Evolutionary conservation across 2,113 vertebrate genomes (phyloP).

Genomic region (Indri indri): DNA sequence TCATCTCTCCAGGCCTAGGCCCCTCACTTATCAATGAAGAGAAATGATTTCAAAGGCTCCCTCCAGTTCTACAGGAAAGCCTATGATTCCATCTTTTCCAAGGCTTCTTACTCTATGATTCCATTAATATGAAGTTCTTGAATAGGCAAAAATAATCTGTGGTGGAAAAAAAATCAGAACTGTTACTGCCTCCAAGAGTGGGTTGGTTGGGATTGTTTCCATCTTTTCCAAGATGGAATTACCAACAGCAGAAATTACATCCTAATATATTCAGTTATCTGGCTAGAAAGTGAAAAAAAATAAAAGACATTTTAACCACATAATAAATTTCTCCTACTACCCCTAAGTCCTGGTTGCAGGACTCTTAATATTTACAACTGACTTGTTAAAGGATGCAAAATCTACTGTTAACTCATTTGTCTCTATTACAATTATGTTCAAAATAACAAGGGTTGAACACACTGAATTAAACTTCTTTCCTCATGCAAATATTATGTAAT

Average conservation of each 20-base stretch:
- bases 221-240: not conserved
- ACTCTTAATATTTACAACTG: not conserved
- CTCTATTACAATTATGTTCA: not conserved
- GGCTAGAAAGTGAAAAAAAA: not conserved
- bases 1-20: not conserved
- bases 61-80: not conserved
- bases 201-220: not conserved
- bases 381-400: slow-evolving; percentile 1
- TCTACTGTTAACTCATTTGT: not conserved
- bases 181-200: no score
- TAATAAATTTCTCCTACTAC: not conserved
- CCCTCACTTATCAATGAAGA: not conserved
- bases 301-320: not conserved
- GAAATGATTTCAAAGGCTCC: not conserved
- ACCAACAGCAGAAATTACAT: slow-evolving; percentile 23
- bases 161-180: no score
- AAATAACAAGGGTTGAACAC: not conserved
- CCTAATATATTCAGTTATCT: not conserved
- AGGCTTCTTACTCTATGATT: not conserved
- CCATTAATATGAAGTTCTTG: no score
- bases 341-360: not conserved
- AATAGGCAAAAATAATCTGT: no score
- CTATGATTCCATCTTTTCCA: not conserved
- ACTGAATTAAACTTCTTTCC: not conserved
- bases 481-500: not conserved